Evolutionary conservation across 2,113 vertebrate species (phyloP).

Genomic region (Paradoxurus hermaphroditus): DNA sequence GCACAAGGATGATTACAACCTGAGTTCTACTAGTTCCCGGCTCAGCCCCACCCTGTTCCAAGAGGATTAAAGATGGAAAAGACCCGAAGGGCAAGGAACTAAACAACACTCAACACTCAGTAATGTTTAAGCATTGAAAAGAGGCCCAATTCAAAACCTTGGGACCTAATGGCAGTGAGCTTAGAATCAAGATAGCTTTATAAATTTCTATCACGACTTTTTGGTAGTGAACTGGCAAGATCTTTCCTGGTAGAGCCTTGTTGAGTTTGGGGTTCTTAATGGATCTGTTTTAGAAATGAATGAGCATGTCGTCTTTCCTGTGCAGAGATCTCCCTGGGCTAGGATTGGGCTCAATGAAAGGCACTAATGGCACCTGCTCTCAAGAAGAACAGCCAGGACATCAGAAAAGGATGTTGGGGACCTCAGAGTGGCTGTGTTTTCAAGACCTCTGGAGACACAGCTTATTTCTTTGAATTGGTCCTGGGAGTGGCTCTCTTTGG

Average conservation of each 20-base stretch:
- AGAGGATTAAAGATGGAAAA: slow-evolving; percentile 54
- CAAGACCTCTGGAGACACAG: not conserved
- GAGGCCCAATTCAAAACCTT: not conserved
- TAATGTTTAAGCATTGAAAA: not conserved
- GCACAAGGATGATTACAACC: not conserved
- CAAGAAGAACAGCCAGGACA: not conserved
- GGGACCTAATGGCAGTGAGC: not conserved
- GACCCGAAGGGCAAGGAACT: not conserved
- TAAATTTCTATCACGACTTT: not conserved
- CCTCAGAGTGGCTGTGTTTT: not conserved
- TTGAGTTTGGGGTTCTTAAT: not conserved
- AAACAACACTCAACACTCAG: not conserved
- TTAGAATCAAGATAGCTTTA: not conserved
- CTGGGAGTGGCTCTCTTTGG: not conserved
- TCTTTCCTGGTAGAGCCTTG: not conserved
- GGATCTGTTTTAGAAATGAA: not conserved
- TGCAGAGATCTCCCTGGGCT: not conserved
- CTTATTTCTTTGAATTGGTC: not conserved
- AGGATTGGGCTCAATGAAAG: not conserved
- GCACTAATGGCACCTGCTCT: not conserved
- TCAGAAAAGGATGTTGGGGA: not conserved
- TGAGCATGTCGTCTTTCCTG: not conserved
- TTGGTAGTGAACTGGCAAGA: not conserved
- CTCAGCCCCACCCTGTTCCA: slow-evolving; percentile 25
- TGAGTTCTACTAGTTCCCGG: not conserved